Evolutionary conservation across 2,113 vertebrate species (phyloP).

Genomic region (Dipodomys merriami): DNA sequence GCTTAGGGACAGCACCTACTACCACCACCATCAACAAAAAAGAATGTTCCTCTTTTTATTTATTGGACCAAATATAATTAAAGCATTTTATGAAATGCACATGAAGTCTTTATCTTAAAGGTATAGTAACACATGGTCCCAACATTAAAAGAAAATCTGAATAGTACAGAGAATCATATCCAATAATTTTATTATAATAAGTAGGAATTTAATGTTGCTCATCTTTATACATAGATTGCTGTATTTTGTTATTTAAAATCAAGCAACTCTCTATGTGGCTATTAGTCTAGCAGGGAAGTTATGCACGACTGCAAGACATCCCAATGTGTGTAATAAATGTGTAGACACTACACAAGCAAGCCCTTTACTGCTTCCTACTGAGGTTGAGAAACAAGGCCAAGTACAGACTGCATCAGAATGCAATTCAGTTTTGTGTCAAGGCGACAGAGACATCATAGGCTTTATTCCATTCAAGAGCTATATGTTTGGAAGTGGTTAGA

Average conservation of each 20-base stretch:
- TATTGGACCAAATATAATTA: background rate
- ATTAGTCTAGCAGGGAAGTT: background rate
- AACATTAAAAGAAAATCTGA: background rate
- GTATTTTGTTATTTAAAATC: background rate
- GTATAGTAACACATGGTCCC: background rate
- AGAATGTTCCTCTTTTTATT: background rate
- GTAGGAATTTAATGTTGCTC: background rate
- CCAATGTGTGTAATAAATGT: background rate
- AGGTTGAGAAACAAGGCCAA: no score
- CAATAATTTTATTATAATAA: background rate
- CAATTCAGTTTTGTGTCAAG: background rate
- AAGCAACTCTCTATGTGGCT: background rate
- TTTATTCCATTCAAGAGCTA: slow-evolving; percentile 31
- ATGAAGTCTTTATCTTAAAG: background rate
- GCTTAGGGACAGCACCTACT: no score
- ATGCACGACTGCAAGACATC: background rate
- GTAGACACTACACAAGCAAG: background rate
- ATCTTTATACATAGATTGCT: no score
- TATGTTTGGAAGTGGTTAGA: background rate
- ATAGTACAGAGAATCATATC: background rate
- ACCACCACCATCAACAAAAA: no score
- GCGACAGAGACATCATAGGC: background rate
- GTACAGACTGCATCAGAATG: background rate
- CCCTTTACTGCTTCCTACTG: background rate
- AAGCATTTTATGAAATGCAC: background rate